A percentile compares a stretch with the other conserved stretches of the same genome.
Conservation (phyloP, 2,113 vertebrate species). For the Scalopus aquaticus region DNA sequence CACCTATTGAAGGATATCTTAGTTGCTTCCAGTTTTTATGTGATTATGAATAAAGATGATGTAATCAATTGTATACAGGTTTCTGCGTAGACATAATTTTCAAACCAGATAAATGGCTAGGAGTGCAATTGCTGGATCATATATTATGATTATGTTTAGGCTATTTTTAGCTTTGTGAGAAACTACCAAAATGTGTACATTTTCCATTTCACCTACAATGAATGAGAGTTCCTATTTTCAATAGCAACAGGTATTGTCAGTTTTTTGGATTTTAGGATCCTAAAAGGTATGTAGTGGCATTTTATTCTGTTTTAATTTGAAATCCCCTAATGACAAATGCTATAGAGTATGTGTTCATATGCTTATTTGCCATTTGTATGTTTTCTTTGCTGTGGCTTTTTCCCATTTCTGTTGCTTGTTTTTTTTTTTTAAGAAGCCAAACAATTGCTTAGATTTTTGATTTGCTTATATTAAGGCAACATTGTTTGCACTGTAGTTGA, state of each 20-base stretch:
- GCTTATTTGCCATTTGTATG: not conserved
- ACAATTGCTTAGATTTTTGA: too few relatives aligned
- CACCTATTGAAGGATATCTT: not conserved
- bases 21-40: not conserved
- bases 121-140: not conserved
- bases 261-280: not conserved
- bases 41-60: not conserved
- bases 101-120: not conserved
- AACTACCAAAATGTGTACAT: not conserved
- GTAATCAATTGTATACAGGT: not conserved
- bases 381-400: not conserved
- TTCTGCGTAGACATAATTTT: slow-evolving; percentile 9
- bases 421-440: not conserved
- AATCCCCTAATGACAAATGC: not conserved
- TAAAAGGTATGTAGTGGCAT: not conserved
- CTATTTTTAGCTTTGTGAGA: slow-evolving; percentile 23
- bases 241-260: not conserved
- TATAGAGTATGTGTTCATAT: not conserved
- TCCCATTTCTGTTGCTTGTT: not conserved
- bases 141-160: not conserved
- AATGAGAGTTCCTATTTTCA: not conserved
- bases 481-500: too few relatives aligned
- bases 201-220: not conserved
- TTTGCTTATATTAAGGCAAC: too few relatives aligned
- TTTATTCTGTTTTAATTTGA: not conserved